Percentiles rank a stretch among this genome's conserved stretches.
phyloP scores from a whole-genome alignment of 2,888 invertebrate genomes.

The Emesis furor region DNA sequence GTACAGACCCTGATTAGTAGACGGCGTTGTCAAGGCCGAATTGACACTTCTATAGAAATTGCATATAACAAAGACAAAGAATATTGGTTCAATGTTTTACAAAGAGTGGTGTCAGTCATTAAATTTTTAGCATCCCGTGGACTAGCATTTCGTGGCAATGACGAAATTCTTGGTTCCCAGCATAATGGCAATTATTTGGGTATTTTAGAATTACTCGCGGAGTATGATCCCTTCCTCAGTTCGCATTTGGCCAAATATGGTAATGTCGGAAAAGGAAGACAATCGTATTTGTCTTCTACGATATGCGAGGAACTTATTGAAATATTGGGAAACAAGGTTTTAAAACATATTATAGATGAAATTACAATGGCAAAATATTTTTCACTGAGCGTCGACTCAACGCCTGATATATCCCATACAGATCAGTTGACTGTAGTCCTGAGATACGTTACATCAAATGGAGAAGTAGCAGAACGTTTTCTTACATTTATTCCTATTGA shows the following conservation, averaged over 20 bases:
- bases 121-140: constrained; percentile 43
- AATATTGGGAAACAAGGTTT: constrained; percentile 42
- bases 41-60: constrained; percentile 41
- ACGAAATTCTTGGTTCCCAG: constrained; percentile 42
- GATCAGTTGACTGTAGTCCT: constrained; percentile 57
- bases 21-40: constrained; percentile 38
- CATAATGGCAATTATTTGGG: constrained; percentile 51
- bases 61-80: constrained; percentile 43
- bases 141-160: constrained; percentile 42
- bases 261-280: constrained; percentile 40
- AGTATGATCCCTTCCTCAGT: constrained; percentile 44
- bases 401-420: constrained; percentile 57
- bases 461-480: constrained; percentile 46
- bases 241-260: constrained; percentile 40
- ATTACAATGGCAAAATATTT: constrained; percentile 49
- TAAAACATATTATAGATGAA: constrained; percentile 44
- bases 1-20: constrained; percentile 47
- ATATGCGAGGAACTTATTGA: constrained; percentile 47
- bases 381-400: constrained; percentile 49
- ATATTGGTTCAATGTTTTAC: constrained; percentile 50
- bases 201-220: constrained; percentile 45
- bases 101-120: constrained; percentile 43
- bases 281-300: constrained; percentile 44
- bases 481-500: constrained; percentile 48
- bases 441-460: constrained; percentile 43